Evolutionary conservation across 2,888 invertebrate genomes (phyloP), one percentile per base, ranked within the genome.

Genomic region (Tholera decimalis): DNA sequence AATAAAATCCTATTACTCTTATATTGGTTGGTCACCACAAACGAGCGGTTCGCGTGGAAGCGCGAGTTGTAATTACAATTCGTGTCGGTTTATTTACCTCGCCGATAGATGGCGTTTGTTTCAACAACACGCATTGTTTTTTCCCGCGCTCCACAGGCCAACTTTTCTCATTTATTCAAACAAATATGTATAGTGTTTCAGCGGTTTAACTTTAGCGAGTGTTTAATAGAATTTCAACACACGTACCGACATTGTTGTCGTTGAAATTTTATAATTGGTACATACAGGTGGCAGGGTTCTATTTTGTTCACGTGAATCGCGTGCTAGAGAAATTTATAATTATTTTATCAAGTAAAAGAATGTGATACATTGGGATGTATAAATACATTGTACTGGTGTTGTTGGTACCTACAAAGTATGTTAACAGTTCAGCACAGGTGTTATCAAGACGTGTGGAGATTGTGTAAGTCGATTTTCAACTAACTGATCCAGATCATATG

Each of bases 161-260:
- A 91, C 83, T 90, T 90, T 89, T 83, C 86, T 85, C 86, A 88
- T 89, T 90, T 88, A 86, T 84, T 82, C 59, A 78, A 81, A 85
- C 85, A 88, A 88, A 85, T 83, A 84, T 83, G 83, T 83, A 71
- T 83, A 80, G 79, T 80, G 81, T 82, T 80, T 75, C 75, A 76
- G 75, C 70, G 78, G 80, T 81, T 77, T 78, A 84, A 83, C 79
- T 83, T 82, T 61, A 56, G 55, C 66, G 68, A 56, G 72, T 65
- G 67, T 60, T 71, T 73, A 67, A 82, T 77, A 74, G 72, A 79
- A 77, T 79, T 76, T 73, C 71, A 64, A 56, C 73, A 73, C 71
- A 69, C 72, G 77, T 71, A 53, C 56, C n/a, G 44, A 47, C 65
- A 57, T 55, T 65, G 70, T 53, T 66, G 71, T 39, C 65, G 69